A percentile compares a stretch with the other conserved stretches of the same genome.
phyloP scores from a whole-genome alignment of 2,113 vertebrate genomes.

The Forbesichthys agassizii region DNA sequence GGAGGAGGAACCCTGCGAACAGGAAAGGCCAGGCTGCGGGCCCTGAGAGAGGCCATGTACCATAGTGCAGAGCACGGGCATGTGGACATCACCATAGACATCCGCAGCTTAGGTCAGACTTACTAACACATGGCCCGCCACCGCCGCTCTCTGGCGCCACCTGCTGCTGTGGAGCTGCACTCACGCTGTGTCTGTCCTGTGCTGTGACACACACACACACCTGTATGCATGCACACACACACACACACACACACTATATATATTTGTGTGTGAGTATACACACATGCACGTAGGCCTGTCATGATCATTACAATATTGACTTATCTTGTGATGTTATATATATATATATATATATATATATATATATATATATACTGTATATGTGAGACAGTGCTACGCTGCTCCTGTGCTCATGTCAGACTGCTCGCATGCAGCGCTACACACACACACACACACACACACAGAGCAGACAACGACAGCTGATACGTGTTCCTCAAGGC shows the following conservation, averaged over 20 bases:
- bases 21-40: constrained; percentile 81
- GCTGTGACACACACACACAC: constrained; percentile 26
- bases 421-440: too few species aligned
- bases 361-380: too few species aligned
- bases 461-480: not conserved
- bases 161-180: constrained; percentile 67
- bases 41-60: constrained; percentile 84
- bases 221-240: too few species aligned
- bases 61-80: constrained; percentile 83
- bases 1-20: constrained; percentile 72
- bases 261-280: not conserved
- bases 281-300: not conserved
- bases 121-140: constrained; percentile 63
- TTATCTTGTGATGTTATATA: too few species aligned
- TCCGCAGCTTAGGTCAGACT: constrained; percentile 82
- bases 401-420: too few species aligned
- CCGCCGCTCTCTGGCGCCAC: constrained; percentile 52
- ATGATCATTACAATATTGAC: too few species aligned
- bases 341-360: too few species aligned
- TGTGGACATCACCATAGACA: constrained; percentile 85
- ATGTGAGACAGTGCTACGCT: too few species aligned
- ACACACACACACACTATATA: too few species aligned
- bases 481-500: not conserved
- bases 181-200: constrained; percentile 66
- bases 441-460: not conserved